A percentile compares a stretch with the other conserved stretches of the same genome.
Conservation (phyloP, 1,140 invertebrate genomes). For the Ooceraea biroi region DNA sequence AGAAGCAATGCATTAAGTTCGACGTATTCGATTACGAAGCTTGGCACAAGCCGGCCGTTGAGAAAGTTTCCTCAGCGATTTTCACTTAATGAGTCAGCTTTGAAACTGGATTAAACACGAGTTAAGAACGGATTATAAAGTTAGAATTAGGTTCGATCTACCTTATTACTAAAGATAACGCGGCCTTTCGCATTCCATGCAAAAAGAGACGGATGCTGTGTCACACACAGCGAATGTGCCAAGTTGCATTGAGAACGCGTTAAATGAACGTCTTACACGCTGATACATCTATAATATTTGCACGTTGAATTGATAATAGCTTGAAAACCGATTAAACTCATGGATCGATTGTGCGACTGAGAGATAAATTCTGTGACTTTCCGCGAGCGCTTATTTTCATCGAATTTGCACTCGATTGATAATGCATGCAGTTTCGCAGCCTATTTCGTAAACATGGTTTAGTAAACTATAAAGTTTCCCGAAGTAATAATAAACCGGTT, state of each 20-base stretch:
- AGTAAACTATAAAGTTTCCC: slow-evolving; percentile 22
- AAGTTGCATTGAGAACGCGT: background rate
- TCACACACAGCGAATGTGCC: background rate
- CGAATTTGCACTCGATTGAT: slow-evolving; percentile 49
- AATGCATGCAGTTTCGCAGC: slow-evolving; percentile 23
- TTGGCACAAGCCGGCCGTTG: slow-evolving; percentile 18
- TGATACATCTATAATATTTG: background rate
- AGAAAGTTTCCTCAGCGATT: slow-evolving; percentile 53
- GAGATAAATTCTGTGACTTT: background rate
- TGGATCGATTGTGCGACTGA: background rate
- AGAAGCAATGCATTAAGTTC: slow-evolving; percentile 59
- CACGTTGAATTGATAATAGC: background rate
- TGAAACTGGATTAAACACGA: slow-evolving; percentile 63
- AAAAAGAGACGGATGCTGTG: background rate
- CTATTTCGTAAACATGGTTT: slow-evolving; percentile 41
- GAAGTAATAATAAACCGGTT: slow-evolving; percentile 50
- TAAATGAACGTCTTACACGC: background rate
- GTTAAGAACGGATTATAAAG: slow-evolving; percentile 60
- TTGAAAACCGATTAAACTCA: background rate
- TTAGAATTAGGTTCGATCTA: slow-evolving; percentile 61
- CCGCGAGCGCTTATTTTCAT: background rate
- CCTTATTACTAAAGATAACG: slow-evolving; percentile 45
- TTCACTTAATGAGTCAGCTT: slow-evolving; percentile 61
- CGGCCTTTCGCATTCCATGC: slow-evolving; percentile 5
- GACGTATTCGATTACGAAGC: slow-evolving; percentile 50